Base-by-base conservation (phyloP, 2,113 vertebrate genomes). In the Australoheros scitulus region DNA sequence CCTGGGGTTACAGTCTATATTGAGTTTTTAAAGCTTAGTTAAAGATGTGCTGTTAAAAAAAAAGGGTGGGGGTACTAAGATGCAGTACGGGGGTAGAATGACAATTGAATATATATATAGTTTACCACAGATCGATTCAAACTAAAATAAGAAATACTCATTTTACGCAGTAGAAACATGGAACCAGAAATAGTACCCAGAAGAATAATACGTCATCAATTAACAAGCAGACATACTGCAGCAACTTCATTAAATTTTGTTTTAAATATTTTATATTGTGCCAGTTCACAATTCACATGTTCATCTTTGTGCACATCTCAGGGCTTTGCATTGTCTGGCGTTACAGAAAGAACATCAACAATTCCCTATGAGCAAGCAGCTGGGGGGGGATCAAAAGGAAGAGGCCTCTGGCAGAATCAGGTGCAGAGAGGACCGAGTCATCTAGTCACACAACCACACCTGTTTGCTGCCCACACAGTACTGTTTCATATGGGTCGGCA, bases 401-500 rank as follows among this genome's bases (percentile, higher is more conserved):
- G 68, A 32, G 26, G 68, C 47, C 18, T 72, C 26, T 72, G 26
- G 68, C 26, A 72, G 26, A 72, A 55, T 55, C 43, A 55, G 47
- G 26, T 32, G 52, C 26, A 34, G 36, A 38, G n/a, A 64, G 38
- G 20, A 41, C 22, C 36, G 13, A 87, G 84, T 83, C 75, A 61
- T 85, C 79, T 60, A 57, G 41, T 61, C 86, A 72, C 65, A 89
- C 63, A 63, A 41, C 47, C 57, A 75, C 78, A 87, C 80, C 70
- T 86, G 85, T 81, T 82, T 63, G 83, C 72, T 41, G 24, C 56
- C 70, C 75, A 10, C 29, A 50, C 13, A 1, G 41, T 34, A 76
- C 17, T 55, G 26, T 47, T 75, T 55, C 61, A 41, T 50, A 41
- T 56, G 50, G 34, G 22, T 60, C 57, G 76, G 72, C 60, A 78